Evolutionary conservation across 2,888 invertebrate genomes (phyloP), one percentile per base, ranked within the genome.

Genomic region (Acanthacorydalis orientalis): DNA sequence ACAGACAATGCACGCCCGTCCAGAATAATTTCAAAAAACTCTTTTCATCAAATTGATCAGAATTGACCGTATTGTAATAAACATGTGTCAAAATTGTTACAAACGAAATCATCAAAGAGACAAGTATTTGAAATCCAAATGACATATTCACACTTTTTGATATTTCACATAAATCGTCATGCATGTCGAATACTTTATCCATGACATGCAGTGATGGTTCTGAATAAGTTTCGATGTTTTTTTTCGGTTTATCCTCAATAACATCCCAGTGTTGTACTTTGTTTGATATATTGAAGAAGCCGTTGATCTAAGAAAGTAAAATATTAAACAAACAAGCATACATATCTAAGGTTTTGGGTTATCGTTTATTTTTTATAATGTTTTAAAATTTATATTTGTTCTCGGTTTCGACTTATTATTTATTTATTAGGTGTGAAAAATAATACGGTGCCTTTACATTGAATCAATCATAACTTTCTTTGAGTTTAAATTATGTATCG

Each of bases 111-210:
- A 42, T 42, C 16, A 42, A n/a, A 42, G 42, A 42, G 4, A 52
- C 40, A 43, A 56, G 40, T 31, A 53, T 49, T 47, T 53, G 56
- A 16, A 53, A 31, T 8, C 54, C 56, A 40, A 49, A 55, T 6
- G 55, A 43, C 9, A 44, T 42, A 39, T 54, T 55, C 15, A 52
- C 44, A 11, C 46, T 9, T 8, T 44, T 11, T 31, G 51, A 52
- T n/a, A 54, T 34, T 12, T 51, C 47, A 41, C 50, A 51, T 6
- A 55, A 38, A 12, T 51, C 46, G 44, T 53, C 53, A 43, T 54
- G 52, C 32, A 55, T 47, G 1, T 50, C 44, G 43, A 53, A 54
- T 9, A 53, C 12, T 23, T 43, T 48, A 14, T 53, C 47, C 23
- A 55, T 15, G 12, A 33, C 43, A n/a, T 47, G 31, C 14, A 33